These are phyloP conservation scores for Anguilla japonica DNA, from an alignment of 2,113 vertebrate genomes.

Conservation along the genomic window DNA sequence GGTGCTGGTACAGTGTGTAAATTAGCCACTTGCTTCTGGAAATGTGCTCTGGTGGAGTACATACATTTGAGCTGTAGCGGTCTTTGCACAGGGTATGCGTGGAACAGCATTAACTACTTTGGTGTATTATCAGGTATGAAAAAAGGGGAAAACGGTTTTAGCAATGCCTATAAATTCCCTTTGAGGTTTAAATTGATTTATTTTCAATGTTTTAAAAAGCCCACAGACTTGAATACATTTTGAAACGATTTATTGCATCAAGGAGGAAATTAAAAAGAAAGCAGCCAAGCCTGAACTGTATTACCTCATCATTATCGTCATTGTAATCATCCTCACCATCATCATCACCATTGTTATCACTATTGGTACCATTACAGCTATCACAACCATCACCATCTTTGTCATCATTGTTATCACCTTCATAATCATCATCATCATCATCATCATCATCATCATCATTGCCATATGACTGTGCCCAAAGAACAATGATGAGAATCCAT, in stretches of 20 bases:
- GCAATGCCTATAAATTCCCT: background rate
- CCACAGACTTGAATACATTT: background rate
- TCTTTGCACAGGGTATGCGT: no score
- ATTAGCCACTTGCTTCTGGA: no score
- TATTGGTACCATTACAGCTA: background rate
- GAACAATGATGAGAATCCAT: background rate
- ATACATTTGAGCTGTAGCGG: no score
- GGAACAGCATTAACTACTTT: no score
- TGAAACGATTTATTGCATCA: conserved; percentile 10
- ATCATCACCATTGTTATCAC: background rate
- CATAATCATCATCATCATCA: background rate
- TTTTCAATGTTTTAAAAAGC: background rate
- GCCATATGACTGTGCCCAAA: background rate
- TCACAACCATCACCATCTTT: background rate
- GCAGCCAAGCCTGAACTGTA: background rate
- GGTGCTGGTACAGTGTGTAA: no score
- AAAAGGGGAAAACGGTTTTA: background rate
- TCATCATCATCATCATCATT: no score
- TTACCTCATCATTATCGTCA: background rate
- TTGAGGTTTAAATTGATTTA: background rate
- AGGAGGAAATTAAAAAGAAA: conserved; percentile 4
- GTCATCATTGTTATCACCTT: background rate
- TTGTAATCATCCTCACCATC: background rate
- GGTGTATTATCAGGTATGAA: no score
- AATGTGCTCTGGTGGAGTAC: no score